Conservation (phyloP, 2,113 vertebrate genomes). For the Sclerurus mexicanus region DNA sequence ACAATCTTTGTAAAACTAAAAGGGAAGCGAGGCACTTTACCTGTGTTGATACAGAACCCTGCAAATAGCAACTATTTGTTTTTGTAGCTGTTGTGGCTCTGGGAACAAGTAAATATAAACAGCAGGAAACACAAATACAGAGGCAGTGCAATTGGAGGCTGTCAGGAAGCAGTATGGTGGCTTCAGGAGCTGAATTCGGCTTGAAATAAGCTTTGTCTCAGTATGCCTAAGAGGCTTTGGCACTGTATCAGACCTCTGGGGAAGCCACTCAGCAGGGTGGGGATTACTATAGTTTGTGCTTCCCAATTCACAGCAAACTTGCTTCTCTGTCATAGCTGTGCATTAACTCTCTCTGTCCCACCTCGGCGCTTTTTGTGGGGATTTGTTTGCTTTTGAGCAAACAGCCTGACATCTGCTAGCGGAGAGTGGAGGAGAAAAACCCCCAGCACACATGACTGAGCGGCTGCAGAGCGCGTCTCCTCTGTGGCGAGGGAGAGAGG, state of each 20-base stretch:
- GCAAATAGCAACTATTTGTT: slow-evolving; percentile 76
- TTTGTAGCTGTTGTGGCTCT: slow-evolving; percentile 76
- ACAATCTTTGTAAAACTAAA: slow-evolving; percentile 53
- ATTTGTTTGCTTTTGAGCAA: slow-evolving; percentile 1
- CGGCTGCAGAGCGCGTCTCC: background rate
- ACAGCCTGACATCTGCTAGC: slow-evolving; percentile 2
- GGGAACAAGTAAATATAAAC: slow-evolving; percentile 81
- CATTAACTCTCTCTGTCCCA: slow-evolving; percentile 70
- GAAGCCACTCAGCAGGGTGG: slow-evolving; percentile 77
- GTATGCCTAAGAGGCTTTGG: slow-evolving; percentile 77
- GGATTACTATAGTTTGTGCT: slow-evolving; percentile 78
- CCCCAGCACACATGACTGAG: background rate
- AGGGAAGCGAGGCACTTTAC: slow-evolving; percentile 45
- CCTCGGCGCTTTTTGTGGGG: background rate
- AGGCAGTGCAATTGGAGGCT: slow-evolving; percentile 70
- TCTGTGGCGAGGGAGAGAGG: background rate
- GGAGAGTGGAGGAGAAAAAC: background rate
- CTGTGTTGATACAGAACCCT: slow-evolving; percentile 64
- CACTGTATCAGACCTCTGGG: slow-evolving; percentile 80
- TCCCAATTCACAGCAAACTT: slow-evolving; percentile 77
- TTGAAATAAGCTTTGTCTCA: slow-evolving; percentile 83
- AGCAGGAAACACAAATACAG: slow-evolving; percentile 79
- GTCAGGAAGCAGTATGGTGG: slow-evolving; percentile 75
- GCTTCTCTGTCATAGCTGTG: slow-evolving; percentile 61
- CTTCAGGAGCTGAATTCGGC: slow-evolving; percentile 72